Evolutionary conservation across 2,113 vertebrate species (phyloP), one percentile per base, ranked within the genome.

Genomic region (Calidris pygmaea): DNA sequence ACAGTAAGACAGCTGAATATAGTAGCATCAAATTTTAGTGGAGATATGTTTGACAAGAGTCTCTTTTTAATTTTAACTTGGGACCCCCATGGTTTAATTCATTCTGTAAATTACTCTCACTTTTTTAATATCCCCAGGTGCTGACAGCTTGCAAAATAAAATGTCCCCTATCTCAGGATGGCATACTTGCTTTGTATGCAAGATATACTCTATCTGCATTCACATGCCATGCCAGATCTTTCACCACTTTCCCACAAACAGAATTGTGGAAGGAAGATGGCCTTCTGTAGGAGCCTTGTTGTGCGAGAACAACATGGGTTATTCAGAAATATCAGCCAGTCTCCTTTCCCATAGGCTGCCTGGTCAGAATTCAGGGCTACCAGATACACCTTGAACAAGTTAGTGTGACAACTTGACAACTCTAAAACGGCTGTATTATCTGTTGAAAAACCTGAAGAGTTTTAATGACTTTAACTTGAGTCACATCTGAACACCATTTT

Each of bases 61-160:
- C 43, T 89, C 27, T 88, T 34, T 90, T 48, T 65, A 72, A 56
- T 90, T 87, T 87, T 60, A 23, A 68, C 39, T 72, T 76, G 60
- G 30, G 48, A 68, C 23, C 56, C 43, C 35, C 12, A 14, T 26
- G 45, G 53, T 81, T 91, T 82, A 85, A 78, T 91, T 78, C 0
- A 82, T 78, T 85, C 30, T 82, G 12, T 92, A 90, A 75, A 85
- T 65, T 72, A 59, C 34, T 85, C 14, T 37, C 20, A 9, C 3
- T 2, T 75, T 88, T 94, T 85, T 58, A 85, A 76, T 58, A 50
- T 85, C 21, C 32, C 16, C 7, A 23, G 27, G 29, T 89, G 50
- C 80, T 91, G 60, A 84, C 30, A 65, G 65, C 58, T 68, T 87
- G 48, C 65, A 90, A 78, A 89, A 82, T 71, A 79, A 88, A 71